Percentiles rank a stretch among this genome's conserved stretches.
Conservation (phyloP, 92 coral and sea anemone genomes). For the Epizoanthus illoricatus region DNA sequence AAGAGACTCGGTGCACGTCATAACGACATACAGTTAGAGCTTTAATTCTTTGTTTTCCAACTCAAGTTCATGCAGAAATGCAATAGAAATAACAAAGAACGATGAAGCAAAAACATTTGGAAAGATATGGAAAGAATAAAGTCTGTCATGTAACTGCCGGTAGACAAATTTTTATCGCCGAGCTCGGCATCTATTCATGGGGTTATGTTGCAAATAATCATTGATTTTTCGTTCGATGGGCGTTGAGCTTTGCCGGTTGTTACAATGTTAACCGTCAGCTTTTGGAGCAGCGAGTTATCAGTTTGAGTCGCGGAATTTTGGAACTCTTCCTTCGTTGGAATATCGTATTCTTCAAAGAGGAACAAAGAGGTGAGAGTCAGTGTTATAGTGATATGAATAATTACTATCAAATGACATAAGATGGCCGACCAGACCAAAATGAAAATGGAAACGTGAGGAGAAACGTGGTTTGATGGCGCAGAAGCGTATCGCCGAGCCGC, state of each 20-base stretch:
- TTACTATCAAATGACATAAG: conserved; percentile 48
- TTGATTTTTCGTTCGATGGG: conserved; percentile 49
- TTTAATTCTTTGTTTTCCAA: conserved; percentile 36
- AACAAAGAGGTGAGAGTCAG: conserved; percentile 44
- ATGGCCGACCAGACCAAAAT: conserved; percentile 46
- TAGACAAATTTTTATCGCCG: conserved; percentile 35
- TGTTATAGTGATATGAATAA: conserved; percentile 47
- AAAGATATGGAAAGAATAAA: conserved; percentile 10
- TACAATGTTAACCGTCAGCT: conserved; percentile 28
- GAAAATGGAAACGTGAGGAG: conserved; percentile 39
- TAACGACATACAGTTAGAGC: conserved; percentile 6
- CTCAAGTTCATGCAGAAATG: conserved; percentile 35
- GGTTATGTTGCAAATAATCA: conserved; percentile 47
- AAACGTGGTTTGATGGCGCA: conserved; percentile 13
- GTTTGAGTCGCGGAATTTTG: conserved; percentile 40
- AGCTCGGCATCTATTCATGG: conserved; percentile 42
- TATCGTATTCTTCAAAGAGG: conserved; percentile 40
- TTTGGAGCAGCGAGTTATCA: conserved; percentile 18
- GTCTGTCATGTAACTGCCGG: conserved; percentile 28
- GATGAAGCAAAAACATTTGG: not conserved
- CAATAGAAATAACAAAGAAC: not conserved
- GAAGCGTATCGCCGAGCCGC: conserved; percentile 3
- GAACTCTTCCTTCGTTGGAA: conserved; percentile 28
- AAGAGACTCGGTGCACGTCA: conserved; percentile 45
- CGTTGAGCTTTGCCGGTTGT: conserved; percentile 36